Percentiles rank a stretch among this genome's conserved stretches.
Conservation (phyloP, 2,888 invertebrate species). For the Harpagoxenus sublaevis region DNA sequence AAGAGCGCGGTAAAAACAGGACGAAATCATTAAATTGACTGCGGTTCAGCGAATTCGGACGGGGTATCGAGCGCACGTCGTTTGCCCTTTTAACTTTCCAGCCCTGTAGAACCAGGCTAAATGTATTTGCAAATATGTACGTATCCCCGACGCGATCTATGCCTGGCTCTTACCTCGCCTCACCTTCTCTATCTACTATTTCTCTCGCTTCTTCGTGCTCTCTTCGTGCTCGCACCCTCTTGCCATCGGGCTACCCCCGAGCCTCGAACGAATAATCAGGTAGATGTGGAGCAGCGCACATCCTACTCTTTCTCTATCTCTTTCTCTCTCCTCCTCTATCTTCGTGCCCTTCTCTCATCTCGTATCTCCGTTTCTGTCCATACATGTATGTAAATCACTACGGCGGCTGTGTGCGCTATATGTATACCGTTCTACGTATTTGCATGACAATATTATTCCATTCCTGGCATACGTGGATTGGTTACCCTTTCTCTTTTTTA, state of each 20-base stretch:
- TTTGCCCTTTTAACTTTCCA: conserved; percentile 83
- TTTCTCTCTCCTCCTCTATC: conserved; percentile 40
- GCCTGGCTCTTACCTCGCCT: conserved; percentile 33
- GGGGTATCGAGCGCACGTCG: conserved; percentile 77
- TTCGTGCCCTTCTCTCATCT: conserved; percentile 47
- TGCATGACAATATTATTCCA: conserved; percentile 83
- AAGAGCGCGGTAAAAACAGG: conserved; percentile 53
- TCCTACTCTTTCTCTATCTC: conserved; percentile 36
- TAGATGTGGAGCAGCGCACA: conserved; percentile 73
- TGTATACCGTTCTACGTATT: conserved; percentile 73
- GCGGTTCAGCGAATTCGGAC: conserved; percentile 79
- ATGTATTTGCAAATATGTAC: conserved; percentile 85
- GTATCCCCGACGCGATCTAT: conserved; percentile 75
- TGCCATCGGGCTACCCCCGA: conserved; percentile 67
- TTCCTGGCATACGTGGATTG: conserved; percentile 77
- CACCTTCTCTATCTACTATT: conserved; percentile 32
- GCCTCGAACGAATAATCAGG: conserved; percentile 82
- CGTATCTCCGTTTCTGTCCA: conserved; percentile 58
- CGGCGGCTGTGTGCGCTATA: conserved; percentile 48
- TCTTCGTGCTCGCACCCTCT: conserved; percentile 58
- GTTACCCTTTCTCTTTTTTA: conserved; percentile 68
- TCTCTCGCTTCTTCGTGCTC: conserved; percentile 58
- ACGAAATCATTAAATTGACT: conserved; percentile 83
- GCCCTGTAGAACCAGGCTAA: conserved; percentile 79
- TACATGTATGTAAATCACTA: conserved; percentile 81